Evolutionary conservation across 2,888 invertebrate species (phyloP).

Genomic region (Nesidiocoris tenuis): DNA sequence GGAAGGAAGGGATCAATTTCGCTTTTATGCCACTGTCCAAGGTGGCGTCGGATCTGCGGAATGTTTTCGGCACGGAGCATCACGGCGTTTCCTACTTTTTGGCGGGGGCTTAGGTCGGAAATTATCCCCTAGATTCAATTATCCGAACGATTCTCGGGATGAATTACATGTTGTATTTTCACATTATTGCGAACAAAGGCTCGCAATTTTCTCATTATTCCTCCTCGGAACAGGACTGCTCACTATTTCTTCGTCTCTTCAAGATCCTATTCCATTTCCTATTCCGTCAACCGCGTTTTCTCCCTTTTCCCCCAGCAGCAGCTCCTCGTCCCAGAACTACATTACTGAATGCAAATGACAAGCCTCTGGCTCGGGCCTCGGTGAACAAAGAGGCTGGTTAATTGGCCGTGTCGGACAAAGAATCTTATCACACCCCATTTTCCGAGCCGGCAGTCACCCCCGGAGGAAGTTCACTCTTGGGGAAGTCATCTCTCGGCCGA

Average conservation of each 20-base stretch:
- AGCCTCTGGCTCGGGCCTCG: neutral
- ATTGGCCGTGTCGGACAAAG: conserved; percentile 46
- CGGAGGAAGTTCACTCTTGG: neutral
- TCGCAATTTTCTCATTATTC: neutral
- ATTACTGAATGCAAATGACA: conserved; percentile 46
- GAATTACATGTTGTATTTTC: neutral
- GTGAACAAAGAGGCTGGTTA: conserved; percentile 42
- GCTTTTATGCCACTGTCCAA: too few relatives aligned
- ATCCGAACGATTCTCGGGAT: neutral
- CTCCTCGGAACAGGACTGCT: neutral
- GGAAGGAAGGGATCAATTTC: too few relatives aligned
- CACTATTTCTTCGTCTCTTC: neutral
- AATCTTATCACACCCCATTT: conserved; percentile 47
- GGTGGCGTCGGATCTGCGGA: too few relatives aligned
- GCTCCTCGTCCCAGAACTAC: conserved; percentile 21
- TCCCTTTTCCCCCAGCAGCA: neutral
- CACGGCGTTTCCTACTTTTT: too few relatives aligned
- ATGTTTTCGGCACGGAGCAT: too few relatives aligned
- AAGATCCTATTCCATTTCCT: too few relatives aligned
- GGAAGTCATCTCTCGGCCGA: neutral
- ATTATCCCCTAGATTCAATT: too few relatives aligned
- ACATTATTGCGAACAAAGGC: neutral
- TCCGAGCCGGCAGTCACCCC: conserved; percentile 31
- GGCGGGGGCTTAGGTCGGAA: too few relatives aligned
- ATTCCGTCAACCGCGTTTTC: neutral